Base-by-base conservation (phyloP, 2,113 vertebrate species). In the Coregonus clupeaformis region DNA sequence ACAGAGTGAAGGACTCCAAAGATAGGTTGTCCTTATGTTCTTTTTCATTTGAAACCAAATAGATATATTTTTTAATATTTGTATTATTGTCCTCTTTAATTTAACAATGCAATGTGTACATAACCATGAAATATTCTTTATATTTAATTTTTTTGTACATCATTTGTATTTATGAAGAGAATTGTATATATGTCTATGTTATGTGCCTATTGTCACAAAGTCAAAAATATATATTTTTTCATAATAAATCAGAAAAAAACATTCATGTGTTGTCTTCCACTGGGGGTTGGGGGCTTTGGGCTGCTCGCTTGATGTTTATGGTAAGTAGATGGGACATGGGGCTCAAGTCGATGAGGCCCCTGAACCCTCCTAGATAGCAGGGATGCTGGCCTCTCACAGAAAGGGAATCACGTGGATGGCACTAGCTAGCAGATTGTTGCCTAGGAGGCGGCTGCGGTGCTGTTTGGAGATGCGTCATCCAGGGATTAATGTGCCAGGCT, bases 101-200 rank as follows among this genome's bases (percentile, higher is more conserved):
- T 93, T 93, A 92, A 91, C 81, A 85, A 90, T 91, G 92, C 90
- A 92, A 91, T 92, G 87, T 92, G 90, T 92, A 89, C 76, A 91
- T 84, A 87, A 74, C 65, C 22, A 65, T 78, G 60, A 81, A 60
- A 91, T 84, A 78, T 79, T 82, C 78, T 73, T 79, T 79, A 78
- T 91, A 92, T 93, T 93, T 94, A 93, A 93, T 88, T 81, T 88
- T 47, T 79, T 69, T 92, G 91, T 93, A 90, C 74, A 91, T 92
- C 90, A 80, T 80, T 76, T 90, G 88, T 93, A 93, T 93, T 92
- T 94, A 93, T 92, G 75, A 88, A 90, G 88, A 93, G 79, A 91
- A 91, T 89, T 93, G 93, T 93, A 88, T 85, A 91, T 91, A 90
- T 89, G 78, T 91, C 69, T 88, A 83, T 85, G 86, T 90, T 85